Base-by-base conservation (phyloP, 2,888 invertebrate genomes). In the Sisyra nigra region DNA sequence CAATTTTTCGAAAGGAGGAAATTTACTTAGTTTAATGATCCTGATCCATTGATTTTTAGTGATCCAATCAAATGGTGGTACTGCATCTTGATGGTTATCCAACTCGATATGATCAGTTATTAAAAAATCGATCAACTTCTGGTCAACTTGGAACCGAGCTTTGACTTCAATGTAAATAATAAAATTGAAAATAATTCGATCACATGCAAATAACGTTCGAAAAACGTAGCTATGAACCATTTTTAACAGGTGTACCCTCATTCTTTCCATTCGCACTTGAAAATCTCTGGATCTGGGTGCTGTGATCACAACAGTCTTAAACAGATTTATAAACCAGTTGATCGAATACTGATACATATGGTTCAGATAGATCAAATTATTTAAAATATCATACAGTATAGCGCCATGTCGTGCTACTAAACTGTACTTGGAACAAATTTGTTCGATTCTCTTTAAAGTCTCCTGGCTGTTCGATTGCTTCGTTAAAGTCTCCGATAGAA, bases 291-390 rank as follows among this genome's bases (percentile, higher is more conserved):
- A 76, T 57, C 76, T 78, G 52, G 74, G 75, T 1, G 79, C 76
- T 51, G 78, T 75, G 54, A 83, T 80, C 44, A 88, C 84, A 9
- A 86, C 83, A 48, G 71, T 67, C 6, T 81, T 65, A 55, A 84
- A 88, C 30, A 89, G 68, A 61, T 81, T 80, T 48, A 88, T 83
- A 61, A 87, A 89, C 88, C 89, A 89, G 8, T 72, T 72, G 36
- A 88, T 66, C 1, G 87, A 87, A 61, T 83, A 89, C 60, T 87
- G 87, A 61, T 88, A 89, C 86, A 88, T 87, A 7, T 85, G 83
- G 62, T 88, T 84, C 29, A 89, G 78, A 55, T 80, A 83, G 8
- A 85, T 81, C 50, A 88, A 63, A 63, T 87, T 84, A 2, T 82
- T 80, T 19, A 87, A 75, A 51, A 84, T 84, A 57, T 86, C 86